phyloP scores from a whole-genome alignment of 2,113 vertebrate species.

The Trematocara stigmaticum region DNA sequence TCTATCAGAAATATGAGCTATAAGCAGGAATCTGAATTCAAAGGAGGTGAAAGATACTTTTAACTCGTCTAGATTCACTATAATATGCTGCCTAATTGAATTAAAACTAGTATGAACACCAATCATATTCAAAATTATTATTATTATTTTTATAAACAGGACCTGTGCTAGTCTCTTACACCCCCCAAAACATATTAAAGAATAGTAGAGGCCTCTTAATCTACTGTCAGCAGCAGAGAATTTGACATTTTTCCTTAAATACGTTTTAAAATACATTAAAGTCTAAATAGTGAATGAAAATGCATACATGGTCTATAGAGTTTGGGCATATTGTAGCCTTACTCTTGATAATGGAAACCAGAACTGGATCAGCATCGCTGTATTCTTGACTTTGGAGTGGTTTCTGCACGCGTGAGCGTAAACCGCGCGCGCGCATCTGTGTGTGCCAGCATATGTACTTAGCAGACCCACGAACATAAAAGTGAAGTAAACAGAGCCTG shows the following conservation, averaged over 20 bases:
- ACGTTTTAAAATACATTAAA: not conserved
- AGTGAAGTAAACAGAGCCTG: conserved; percentile 31
- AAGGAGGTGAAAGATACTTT: not conserved
- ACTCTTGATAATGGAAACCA: not conserved
- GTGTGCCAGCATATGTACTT: conserved; percentile 8
- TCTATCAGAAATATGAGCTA: not conserved
- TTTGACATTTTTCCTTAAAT: not conserved
- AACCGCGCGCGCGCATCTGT: not conserved
- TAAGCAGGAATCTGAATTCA: not conserved
- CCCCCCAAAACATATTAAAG: not conserved
- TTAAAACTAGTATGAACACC: not conserved
- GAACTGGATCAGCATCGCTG: not conserved
- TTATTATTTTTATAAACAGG: not conserved
- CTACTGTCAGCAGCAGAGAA: not conserved
- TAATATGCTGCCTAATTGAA: not conserved
- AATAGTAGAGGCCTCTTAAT: not conserved
- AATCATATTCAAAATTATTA: not conserved
- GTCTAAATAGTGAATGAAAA: not conserved
- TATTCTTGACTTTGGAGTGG: not conserved
- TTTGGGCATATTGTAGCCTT: not conserved
- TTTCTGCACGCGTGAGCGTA: not conserved
- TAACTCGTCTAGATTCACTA: too few species aligned
- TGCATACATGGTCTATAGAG: accelerated
- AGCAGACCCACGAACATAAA: conserved; percentile 42
- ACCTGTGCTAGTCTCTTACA: not conserved